Percentiles rank a stretch among this genome's conserved stretches.
These are phyloP conservation scores for Chaetodon trifasciatus DNA, from an alignment of 2,797 vertebrate genomes.

Conservation along the genomic window DNA sequence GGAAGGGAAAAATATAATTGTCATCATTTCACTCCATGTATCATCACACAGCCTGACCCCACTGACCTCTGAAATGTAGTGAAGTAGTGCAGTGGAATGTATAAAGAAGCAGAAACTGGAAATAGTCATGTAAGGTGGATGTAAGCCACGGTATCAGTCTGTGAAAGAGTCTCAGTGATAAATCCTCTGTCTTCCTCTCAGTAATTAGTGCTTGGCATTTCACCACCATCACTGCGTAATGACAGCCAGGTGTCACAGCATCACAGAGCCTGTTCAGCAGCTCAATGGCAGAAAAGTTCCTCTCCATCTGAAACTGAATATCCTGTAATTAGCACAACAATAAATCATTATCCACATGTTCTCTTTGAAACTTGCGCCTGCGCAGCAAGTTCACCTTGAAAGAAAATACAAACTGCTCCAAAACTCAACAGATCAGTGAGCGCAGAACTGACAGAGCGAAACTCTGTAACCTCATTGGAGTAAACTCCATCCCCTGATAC, in stretches of 20 bases:
- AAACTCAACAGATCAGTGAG: slow-evolving; percentile 20
- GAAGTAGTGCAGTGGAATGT: background rate
- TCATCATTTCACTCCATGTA: background rate
- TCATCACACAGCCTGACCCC: accelerated
- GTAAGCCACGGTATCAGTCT: background rate
- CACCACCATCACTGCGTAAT: background rate
- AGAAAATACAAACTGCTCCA: background rate
- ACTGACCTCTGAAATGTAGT: background rate
- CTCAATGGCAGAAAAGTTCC: background rate
- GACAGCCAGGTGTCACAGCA: slow-evolving; percentile 17
- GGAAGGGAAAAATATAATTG: no score
- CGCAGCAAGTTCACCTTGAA: background rate
- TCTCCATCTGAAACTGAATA: background rate
- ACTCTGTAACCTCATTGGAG: background rate
- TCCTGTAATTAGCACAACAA: slow-evolving; percentile 20
- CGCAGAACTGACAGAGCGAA: slow-evolving; percentile 9
- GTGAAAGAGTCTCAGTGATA: background rate
- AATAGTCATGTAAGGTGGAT: background rate
- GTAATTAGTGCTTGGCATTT: background rate
- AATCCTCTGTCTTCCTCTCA: background rate
- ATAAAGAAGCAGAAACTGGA: background rate
- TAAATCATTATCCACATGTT: slow-evolving; percentile 4
- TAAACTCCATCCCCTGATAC: background rate
- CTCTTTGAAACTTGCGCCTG: background rate
- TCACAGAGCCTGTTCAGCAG: background rate